Percentiles rank a stretch among this genome's conserved stretches.
Conservation (phyloP, 2,888 invertebrate genomes). For the Eumerus sabulonum region DNA sequence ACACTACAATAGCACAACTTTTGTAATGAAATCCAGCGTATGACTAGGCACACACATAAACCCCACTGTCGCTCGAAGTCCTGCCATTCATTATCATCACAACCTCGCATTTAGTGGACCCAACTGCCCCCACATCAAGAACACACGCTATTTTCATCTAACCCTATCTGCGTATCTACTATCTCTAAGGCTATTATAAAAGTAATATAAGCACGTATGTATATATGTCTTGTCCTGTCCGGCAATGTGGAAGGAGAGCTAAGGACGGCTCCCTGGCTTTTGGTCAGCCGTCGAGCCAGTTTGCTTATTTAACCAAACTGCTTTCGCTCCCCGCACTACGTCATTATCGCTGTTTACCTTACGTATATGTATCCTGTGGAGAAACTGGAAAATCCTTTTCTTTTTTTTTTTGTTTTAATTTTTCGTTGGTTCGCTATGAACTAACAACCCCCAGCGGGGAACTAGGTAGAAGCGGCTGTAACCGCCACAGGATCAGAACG, state of each 20-base stretch:
- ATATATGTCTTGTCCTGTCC: conserved; percentile 20
- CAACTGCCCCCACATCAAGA: conserved; percentile 20
- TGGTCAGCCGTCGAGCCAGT: conserved; percentile 3
- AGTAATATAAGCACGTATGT: too few species aligned
- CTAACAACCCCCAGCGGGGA: conserved; percentile 51
- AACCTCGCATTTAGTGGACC: conserved; percentile 48
- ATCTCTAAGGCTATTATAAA: conserved; percentile 62
- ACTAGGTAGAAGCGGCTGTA: conserved; percentile 7
- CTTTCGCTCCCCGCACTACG: conserved; percentile 47
- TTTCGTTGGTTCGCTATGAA: too few species aligned
- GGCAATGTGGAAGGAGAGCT: conserved; percentile 27
- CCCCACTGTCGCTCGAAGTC: too few species aligned
- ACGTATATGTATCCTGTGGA: conserved; percentile 35
- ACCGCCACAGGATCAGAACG: too few species aligned
- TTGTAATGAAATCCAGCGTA: conserved; percentile 43
- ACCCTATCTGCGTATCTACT: conserved; percentile 57
- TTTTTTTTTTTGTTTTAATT: too few species aligned
- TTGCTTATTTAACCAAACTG: conserved; percentile 52
- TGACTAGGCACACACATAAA: conserved; percentile 52
- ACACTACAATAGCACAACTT: too few species aligned
- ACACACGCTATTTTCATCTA: conserved; percentile 52
- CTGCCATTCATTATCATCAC: conserved; percentile 59
- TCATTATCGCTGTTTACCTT: conserved; percentile 60
- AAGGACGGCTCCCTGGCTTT: conserved; percentile 9
- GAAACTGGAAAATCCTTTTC: too few species aligned